Evolutionary conservation across 2,888 invertebrate genomes (phyloP), one percentile per base, ranked within the genome.

Genomic region (Holacanthella duospinosa): DNA sequence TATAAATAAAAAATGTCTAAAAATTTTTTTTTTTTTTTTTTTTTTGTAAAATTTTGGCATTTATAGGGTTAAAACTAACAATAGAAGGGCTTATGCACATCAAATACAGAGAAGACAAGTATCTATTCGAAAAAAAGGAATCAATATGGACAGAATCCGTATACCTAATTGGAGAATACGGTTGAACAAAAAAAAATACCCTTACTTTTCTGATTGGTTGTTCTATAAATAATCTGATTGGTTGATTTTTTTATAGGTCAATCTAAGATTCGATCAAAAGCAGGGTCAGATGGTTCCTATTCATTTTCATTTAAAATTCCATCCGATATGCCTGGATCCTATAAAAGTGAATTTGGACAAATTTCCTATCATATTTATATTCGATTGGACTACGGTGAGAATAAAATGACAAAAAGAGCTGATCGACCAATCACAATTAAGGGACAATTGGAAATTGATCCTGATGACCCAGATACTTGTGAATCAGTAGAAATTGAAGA

Each of bases 381-480:
- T n/a, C 55, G 12, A 26, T n/a, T 55, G 3, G 55, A 55, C 55
- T 55, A 55, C n/a, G 55, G 55, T 9, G 55, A 55, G 6, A 55
- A 55, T n/a, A 55, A 55, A 55, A 27, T 55, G 55, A 27, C 28
- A 25, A 55, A 55, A n/a, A 55, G 28, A 26, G 55, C 55, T 9
- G 55, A 55, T 26, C 26, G n/a, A 24, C 55, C 55, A 4, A 55
- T 55, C n/a, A 55, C 55, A 6, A n/a, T 55, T 26, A 55, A 55
- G 26, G 27, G 27, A 55, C 55, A 55, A 55, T 26, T 55, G 3
- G 55, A 55, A 24, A 24, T 55, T 24, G 55, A 55, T n/a, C 55
- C 55, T 16, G 28, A 27, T 26, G 55, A 55, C 28, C 6, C 28
- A 6, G 4, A 4, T 6, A 55, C 28, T 6, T 4, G 9, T 4